Conservation (phyloP, 2,888 invertebrate genomes). For the Leptinotarsa haldemani region DNA sequence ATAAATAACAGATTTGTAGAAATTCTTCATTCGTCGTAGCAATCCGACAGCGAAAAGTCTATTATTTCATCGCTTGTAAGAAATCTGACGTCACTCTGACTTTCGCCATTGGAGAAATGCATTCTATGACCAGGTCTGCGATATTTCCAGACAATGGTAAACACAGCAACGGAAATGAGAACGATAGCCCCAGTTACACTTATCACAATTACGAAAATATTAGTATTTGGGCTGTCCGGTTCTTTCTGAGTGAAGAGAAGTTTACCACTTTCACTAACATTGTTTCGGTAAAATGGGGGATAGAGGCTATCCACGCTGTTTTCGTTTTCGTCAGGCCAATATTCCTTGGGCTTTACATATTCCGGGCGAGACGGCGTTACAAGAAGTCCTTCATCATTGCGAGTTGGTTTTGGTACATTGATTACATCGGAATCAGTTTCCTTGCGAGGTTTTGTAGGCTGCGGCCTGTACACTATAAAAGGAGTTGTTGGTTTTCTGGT, state of each 20-base stretch:
- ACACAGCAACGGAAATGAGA: constrained; percentile 32
- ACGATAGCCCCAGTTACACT: constrained; percentile 22
- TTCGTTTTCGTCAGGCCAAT: constrained; percentile 42
- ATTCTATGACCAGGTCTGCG: constrained; percentile 37
- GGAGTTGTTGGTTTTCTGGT: not conserved
- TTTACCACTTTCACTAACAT: constrained; percentile 40
- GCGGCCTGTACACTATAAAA: constrained; percentile 5
- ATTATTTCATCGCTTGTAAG: constrained; percentile 69
- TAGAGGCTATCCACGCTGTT: constrained; percentile 29
- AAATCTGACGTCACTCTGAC: constrained; percentile 70
- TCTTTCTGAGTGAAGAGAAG: constrained; percentile 31
- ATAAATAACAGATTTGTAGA: constrained; percentile 17
- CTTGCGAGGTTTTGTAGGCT: constrained; percentile 24
- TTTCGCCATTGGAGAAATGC: constrained; percentile 54
- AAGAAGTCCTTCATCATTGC: constrained; percentile 34
- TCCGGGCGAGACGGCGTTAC: constrained; percentile 27
- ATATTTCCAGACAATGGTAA: constrained; percentile 31
- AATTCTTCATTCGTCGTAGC: constrained; percentile 25
- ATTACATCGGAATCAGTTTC: constrained; percentile 32
- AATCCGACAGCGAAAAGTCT: constrained; percentile 65
- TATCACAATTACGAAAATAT: constrained; percentile 30
- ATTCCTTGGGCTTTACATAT: constrained; percentile 31
- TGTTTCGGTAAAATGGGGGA: constrained; percentile 13
- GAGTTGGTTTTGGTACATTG: constrained; percentile 33
- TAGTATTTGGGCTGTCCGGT: constrained; percentile 12